Base-by-base conservation (phyloP, 2,113 vertebrate species). In the Corythornis vintsioides region DNA sequence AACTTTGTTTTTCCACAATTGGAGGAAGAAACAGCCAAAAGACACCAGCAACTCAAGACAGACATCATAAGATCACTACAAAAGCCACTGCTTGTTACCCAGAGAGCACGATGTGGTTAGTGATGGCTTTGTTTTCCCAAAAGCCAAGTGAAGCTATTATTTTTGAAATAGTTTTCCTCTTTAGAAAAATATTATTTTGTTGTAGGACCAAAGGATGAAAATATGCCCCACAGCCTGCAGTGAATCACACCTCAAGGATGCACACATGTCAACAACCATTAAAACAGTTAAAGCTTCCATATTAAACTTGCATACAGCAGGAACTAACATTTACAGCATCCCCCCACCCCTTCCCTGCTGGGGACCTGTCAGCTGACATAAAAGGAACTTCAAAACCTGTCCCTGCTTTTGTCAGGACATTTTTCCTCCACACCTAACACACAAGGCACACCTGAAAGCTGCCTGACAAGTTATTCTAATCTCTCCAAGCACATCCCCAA, bases 391-490 rank as follows among this genome's bases (percentile, higher is more conserved):
- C 95, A 93, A 94, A 91, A 94, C 35, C 67, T 25, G 67, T 66
- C 94, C 92, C 55, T 70, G 89, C 87, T 90, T 96, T 87, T 85
- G 92, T 95, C 92, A 87, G 84, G 84, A 73, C 78, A 47, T 89
- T 90, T 55, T 93, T 93, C 78, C 84, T 95, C 95, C 91, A 94
- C 78, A 6, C 92, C 92, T 96, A 70, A 35, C 42, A 66, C 63
- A 86, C 38, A 24, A 29, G 85, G 73, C 93, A 90, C 89, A 86
- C 94, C 92, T 95, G 86, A 85, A 96, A 96, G 95, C 89, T 63
- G 92, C 21, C 13, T 9, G 91, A 93, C 96, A 82, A 94, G 94
- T 96, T 96, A 87, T 92, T 93, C 91, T 94, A 79, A 96, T 91
- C 92, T 94, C 91, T 66, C 22, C 71, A 52, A 89, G 74, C 92